These are phyloP conservation scores for Scomber colias DNA, from an alignment of 2,113 vertebrate species.

Conservation along the genomic window DNA sequence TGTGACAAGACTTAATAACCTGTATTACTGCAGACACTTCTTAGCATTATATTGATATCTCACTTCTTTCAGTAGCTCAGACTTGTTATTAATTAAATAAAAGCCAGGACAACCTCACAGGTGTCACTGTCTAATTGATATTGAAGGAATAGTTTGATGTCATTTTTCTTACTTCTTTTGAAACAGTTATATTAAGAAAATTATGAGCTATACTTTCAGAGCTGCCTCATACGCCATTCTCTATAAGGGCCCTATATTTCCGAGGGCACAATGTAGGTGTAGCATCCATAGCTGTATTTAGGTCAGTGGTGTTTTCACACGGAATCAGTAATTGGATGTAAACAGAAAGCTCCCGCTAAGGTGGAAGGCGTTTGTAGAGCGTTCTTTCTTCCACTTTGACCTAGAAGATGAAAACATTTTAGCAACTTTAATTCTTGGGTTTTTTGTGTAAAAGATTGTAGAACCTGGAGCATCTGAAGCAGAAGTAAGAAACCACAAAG, in stretches of 20 bases:
- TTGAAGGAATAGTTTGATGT: background rate
- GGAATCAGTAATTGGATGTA: constrained; percentile 48
- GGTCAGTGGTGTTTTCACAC: constrained; percentile 58
- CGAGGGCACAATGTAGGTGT: constrained; percentile 47
- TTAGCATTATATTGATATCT: constrained; percentile 7
- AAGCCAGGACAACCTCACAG: constrained; percentile 21
- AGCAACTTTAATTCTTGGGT: constrained; percentile 19
- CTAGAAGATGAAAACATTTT: constrained; percentile 44
- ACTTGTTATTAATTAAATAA: constrained; percentile 25
- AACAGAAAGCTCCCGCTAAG: background rate
- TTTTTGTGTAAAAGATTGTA: background rate
- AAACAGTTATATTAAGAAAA: constrained; percentile 27
- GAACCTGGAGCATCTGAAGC: constrained; percentile 3
- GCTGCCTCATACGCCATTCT: constrained; percentile 47
- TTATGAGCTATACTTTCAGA: constrained; percentile 32
- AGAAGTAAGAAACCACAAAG: constrained; percentile 1
- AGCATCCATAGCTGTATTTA: constrained; percentile 52
- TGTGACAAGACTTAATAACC: constrained; percentile 19
- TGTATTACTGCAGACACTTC: constrained; percentile 11
- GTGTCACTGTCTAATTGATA: constrained; percentile 23
- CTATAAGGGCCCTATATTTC: constrained; percentile 51
- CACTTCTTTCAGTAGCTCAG: constrained; percentile 6
- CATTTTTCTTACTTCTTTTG: constrained; percentile 32
- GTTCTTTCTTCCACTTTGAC: constrained; percentile 40
- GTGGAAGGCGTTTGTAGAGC: constrained; percentile 19